Evolutionary conservation across 2,797 vertebrate genomes (phyloP), one percentile per base, ranked within the genome.

Genomic region (Sebastolobus altivelis): DNA sequence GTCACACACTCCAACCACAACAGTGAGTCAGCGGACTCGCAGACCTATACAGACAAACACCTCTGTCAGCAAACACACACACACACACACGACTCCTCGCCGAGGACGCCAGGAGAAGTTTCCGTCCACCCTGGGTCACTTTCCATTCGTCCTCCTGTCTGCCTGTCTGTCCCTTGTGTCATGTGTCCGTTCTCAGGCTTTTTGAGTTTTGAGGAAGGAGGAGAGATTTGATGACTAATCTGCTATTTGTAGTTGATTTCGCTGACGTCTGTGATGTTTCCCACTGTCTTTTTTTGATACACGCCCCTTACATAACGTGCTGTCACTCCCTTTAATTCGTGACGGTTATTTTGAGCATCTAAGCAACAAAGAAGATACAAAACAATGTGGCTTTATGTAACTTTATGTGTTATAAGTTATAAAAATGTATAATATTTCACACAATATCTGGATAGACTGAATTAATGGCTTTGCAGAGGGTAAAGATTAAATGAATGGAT

Each of bases 21-120:
- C 87, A 89, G 87, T 92, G 93, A 94, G 89, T 93, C 93, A 92
- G 92, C 91, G 33, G 72, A 90, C 89, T 78, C 68, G 2, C 83
- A 88, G 73, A 38, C 83, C 63, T 54, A 52, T n/a, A 80, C 72
- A 83, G 59, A 87, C 81, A 82, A 82, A 91, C 80, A 72, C 81
- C 81, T 83, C 86, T 80, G 84, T 92, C 88, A 90, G 90, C 88
- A 90, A 82, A 87, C 87, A 78, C 77, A 88, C 72, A 73, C 49
- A 52, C 70, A 75, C 38, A 40, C 13, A 43, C 40, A 43, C 74
- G 77, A 49, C 33, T 65, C 80, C 43, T 62, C 1, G 3, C 52
- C 1, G 46, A 89, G 71, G 68, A 84, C 60, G 46, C 73, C n/a
- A 14, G 68, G 18, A 75, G 83, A 91, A 83, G 79, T 91, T 92